These are phyloP conservation scores for Hemibates koningsi DNA, from an alignment of 2,113 vertebrate species.

Conservation along the genomic window DNA sequence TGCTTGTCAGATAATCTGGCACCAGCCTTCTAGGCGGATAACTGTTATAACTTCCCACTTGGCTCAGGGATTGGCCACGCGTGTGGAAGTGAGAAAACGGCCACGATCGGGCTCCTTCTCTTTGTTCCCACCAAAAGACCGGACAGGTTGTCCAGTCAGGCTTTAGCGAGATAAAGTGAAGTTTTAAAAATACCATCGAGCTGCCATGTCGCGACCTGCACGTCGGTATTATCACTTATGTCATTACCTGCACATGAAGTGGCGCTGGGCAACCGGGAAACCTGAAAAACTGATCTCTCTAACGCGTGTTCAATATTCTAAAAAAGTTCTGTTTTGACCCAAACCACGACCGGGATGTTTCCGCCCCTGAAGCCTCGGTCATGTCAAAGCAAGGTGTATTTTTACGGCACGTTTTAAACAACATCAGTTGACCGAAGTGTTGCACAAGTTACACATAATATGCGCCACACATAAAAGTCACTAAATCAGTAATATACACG, in stretches of 20 bases:
- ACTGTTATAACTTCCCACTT: not conserved
- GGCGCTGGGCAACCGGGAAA: not conserved
- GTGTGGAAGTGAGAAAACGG: not conserved
- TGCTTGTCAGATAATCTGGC: not conserved
- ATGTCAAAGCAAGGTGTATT: not conserved
- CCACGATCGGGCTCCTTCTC: not conserved
- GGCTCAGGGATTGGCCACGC: not conserved
- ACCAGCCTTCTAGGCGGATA: not conserved
- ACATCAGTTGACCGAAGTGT: not conserved
- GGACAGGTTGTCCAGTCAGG: not conserved
- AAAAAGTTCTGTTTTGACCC: not conserved
- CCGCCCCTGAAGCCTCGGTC: not conserved
- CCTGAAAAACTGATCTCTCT: not conserved
- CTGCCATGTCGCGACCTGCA: not conserved
- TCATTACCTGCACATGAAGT: not conserved
- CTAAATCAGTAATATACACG: not conserved
- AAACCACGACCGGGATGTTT: fast-evolving
- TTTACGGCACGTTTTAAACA: not conserved
- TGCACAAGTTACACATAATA: not conserved
- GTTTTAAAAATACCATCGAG: not conserved
- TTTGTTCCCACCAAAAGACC: not conserved
- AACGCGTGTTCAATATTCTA: not conserved
- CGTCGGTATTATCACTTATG: not conserved
- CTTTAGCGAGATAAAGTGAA: not conserved
- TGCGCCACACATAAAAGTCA: not conserved